Evolutionary conservation across 30 jellyfish, hydroid and myxozoan species (phyloP).

Genomic region (Hydractinia echinata): DNA sequence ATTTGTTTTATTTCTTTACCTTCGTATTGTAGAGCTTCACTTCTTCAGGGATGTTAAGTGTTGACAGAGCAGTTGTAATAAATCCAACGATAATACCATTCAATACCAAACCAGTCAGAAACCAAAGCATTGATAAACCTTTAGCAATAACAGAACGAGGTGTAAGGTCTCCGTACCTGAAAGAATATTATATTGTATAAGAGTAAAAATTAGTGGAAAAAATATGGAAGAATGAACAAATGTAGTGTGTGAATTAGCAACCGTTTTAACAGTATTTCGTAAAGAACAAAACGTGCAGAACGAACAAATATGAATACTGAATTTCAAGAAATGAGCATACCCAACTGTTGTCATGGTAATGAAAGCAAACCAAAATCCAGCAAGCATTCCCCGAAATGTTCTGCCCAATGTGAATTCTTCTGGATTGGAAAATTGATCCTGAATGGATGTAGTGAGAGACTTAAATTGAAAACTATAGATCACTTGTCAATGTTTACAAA

Average conservation of each 20-base stretch:
- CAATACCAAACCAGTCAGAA: constrained; percentile 20
- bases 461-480: too few relatives aligned
- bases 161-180: constrained; percentile 27
- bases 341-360: constrained; percentile 87
- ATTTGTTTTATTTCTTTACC: background rate
- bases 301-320: background rate
- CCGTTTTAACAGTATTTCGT: background rate
- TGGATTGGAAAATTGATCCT: constrained; percentile 81
- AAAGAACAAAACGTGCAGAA: background rate
- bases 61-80: constrained; percentile 18
- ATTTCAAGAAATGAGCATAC: constrained; percentile 26
- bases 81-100: constrained; percentile 37
- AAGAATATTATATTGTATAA: background rate
- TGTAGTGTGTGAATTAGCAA: too few relatives aligned
- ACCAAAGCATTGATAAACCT: constrained; percentile 29
- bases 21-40: constrained; percentile 19
- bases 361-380: constrained; percentile 85
- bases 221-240: too few relatives aligned
- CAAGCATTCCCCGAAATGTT: constrained; percentile 51
- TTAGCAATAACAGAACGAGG: constrained; percentile 26
- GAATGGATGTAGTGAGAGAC: background rate
- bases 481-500: too few relatives aligned
- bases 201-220: too few relatives aligned
- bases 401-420: constrained; percentile 52
- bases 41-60: background rate